These are phyloP conservation scores for Mycalesis mineus DNA, from an alignment of 2,888 invertebrate genomes.

Conservation along the genomic window DNA sequence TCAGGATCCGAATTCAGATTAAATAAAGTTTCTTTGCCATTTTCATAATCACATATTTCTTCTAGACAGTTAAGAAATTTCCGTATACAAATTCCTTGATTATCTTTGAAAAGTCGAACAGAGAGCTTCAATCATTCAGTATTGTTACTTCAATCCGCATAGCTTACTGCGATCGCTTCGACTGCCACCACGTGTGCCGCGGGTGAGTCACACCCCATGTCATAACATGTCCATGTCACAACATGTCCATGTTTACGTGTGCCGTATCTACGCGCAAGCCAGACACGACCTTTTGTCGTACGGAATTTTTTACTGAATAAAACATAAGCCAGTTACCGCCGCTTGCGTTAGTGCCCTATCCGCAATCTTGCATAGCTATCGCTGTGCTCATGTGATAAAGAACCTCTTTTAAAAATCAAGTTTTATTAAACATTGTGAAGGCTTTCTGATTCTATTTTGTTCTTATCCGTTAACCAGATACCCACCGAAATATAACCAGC, in stretches of 20 bases:
- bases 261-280: constrained; percentile 16
- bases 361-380: constrained; percentile 14
- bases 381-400: background rate
- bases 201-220: constrained; percentile 22
- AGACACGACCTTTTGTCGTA: constrained; percentile 26
- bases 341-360: constrained; percentile 12
- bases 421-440: too few relatives aligned
- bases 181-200: constrained; percentile 21
- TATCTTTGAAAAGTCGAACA: too few relatives aligned
- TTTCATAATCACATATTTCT: too few relatives aligned
- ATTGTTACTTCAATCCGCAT: background rate
- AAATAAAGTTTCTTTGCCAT: too few relatives aligned
- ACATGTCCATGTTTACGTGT: constrained; percentile 21
- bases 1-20: too few relatives aligned
- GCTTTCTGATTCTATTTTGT: too few relatives aligned
- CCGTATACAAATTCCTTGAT: too few relatives aligned
- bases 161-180: constrained; percentile 2
- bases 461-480: too few relatives aligned
- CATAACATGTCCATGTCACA: constrained; percentile 13
- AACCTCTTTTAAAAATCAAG: too few relatives aligned
- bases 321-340: constrained; percentile 23
- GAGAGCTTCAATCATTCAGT: too few relatives aligned
- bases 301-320: constrained; percentile 32
- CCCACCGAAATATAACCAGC: too few relatives aligned
- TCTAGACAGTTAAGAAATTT: too few relatives aligned